Percentiles rank a stretch among this genome's conserved stretches.
Evolutionary conservation across 2,797 vertebrate genomes (phyloP).

Genomic region (Muscicapa comitata): DNA sequence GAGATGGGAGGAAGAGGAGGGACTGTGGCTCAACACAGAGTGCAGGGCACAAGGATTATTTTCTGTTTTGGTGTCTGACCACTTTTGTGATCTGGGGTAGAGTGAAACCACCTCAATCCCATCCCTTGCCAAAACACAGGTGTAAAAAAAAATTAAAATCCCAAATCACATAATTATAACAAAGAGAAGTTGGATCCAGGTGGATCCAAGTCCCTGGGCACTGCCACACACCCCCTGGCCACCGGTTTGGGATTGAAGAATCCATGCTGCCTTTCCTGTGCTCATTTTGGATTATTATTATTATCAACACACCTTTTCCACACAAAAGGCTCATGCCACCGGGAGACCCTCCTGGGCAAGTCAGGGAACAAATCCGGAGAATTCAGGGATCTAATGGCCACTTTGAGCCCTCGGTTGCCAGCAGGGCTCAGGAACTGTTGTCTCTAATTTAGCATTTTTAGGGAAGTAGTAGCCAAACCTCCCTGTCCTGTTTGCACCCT

Average conservation of each 20-base stretch:
- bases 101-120: neutral
- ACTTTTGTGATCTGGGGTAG: neutral
- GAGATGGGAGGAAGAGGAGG: neutral
- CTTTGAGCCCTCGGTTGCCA: neutral
- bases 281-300: fast-evolving
- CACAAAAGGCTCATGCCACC: fast-evolving
- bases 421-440: neutral
- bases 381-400: neutral
- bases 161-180: fast-evolving
- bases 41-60: neutral
- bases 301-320: fast-evolving
- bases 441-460: neutral
- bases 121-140: fast-evolving
- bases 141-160: neutral
- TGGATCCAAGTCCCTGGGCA: fast-evolving
- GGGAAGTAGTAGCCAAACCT: neutral
- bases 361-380: fast-evolving
- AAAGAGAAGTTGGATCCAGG: neutral
- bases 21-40: fast-evolving
- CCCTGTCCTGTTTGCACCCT: neutral
- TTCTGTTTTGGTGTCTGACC: neutral
- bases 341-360: fast-evolving
- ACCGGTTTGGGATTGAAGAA: neutral
- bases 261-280: fast-evolving
- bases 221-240: neutral